Evolutionary conservation across 2,888 invertebrate species (phyloP), one percentile per base, ranked within the genome.

Genomic region (Zelleria hepariella): DNA sequence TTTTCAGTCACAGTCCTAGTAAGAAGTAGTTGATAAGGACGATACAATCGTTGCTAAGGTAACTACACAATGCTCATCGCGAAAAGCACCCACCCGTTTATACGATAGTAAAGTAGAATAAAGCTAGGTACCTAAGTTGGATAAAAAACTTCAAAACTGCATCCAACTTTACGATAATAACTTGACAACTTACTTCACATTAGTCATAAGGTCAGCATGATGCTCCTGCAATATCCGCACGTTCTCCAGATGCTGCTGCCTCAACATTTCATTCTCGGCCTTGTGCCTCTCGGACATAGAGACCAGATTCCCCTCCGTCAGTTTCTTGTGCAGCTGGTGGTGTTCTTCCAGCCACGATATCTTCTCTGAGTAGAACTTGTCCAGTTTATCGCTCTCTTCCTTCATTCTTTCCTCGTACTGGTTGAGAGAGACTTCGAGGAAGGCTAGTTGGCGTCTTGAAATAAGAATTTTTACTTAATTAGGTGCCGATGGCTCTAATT

Each of bases 341-440:
- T 90, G 90, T 58, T 90, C 90, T 62, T 91, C 88, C 21, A 91
- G 67, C 78, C 86, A 82, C 55, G 74, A 73, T 47, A 91, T 80
- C 71, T 91, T 91, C 64, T 89, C 90, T 2, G 85, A 77, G 62
- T 90, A 90, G 64, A 83, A 85, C 64, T 82, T 86, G 0, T 83
- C 77, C 2, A 90, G 61, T 64, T 86, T 86, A 5, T 90, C 90
- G 62, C 90, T 86, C 75, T 92, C 92, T 25, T 87, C 87, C 70
- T 90, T 91, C 76, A 92, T 83, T 65, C 92, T 80, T 62, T 90
- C 90, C 70, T 92, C 92, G 0, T 90, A 77, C 65, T 90, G 88
- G 60, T 77, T 85, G 53, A 90, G 70, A 0, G 91, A 90, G 62
- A 91, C 78, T 75, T 92, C 91, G 62, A 91, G 66, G 54, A 92